Conservation (phyloP, 1,140 invertebrate genomes). For the Polyergus mexicanus region DNA sequence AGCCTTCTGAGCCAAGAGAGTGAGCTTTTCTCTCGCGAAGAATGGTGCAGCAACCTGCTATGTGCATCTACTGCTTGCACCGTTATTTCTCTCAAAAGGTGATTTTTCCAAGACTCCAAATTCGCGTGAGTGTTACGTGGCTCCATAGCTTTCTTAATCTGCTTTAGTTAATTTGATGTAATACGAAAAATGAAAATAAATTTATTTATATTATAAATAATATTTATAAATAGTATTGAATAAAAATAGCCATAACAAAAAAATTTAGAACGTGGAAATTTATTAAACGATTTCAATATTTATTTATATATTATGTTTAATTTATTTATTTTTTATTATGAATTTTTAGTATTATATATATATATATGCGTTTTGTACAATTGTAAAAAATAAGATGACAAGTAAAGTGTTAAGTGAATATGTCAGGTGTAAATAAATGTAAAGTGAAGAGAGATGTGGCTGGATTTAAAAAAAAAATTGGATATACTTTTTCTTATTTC, state of each 20-base stretch:
- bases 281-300: background rate
- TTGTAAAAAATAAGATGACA: background rate
- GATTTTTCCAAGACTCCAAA: conserved; percentile 18
- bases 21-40: conserved; percentile 34
- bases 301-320: background rate
- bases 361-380: background rate
- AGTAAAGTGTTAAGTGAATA: no score
- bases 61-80: conserved; percentile 34
- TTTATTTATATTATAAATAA: background rate
- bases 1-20: conserved; percentile 58
- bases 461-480: conserved; percentile 24
- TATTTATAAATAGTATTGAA: background rate
- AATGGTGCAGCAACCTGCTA: conserved; percentile 37
- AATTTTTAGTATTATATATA: background rate
- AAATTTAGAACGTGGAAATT: background rate
- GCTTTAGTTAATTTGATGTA: background rate
- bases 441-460: background rate
- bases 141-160: conserved; percentile 17
- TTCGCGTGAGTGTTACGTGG: background rate
- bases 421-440: background rate
- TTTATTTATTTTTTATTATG: background rate
- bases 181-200: background rate
- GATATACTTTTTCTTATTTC: conserved; percentile 18
- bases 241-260: background rate
- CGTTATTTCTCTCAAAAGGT: conserved; percentile 47